A percentile compares a stretch with the other conserved stretches of the same genome.
phyloP scores from a whole-genome alignment of 2,113 vertebrate genomes.

The Anhinga anhinga region DNA sequence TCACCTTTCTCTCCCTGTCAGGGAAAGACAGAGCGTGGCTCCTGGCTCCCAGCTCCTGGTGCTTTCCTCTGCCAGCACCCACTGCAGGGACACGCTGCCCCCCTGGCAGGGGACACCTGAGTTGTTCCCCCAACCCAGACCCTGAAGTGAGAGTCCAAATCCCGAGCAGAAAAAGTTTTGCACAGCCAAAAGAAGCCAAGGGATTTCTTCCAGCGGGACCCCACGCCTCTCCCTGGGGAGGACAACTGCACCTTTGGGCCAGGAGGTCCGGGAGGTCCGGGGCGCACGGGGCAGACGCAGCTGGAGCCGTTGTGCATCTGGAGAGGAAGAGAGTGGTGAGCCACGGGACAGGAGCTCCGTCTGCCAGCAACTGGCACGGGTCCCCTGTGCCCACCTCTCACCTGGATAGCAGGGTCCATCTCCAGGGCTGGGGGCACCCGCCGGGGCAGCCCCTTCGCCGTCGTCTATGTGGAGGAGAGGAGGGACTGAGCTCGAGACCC shows the following conservation, averaged over 20 bases:
- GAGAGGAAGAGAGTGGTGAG: neutral
- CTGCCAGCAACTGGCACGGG: rapidly evolving
- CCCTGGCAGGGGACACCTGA: neutral
- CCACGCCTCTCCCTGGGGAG: rapidly evolving
- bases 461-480: neutral
- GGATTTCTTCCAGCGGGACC: neutral
- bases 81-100: rapidly evolving
- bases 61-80: neutral
- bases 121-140: neutral
- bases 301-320: conserved; percentile 26
- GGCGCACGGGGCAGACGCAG: conserved; percentile 38
- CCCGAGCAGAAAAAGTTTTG: neutral
- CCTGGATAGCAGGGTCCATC: neutral
- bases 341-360: rapidly evolving
- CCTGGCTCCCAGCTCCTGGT: neutral
- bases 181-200: rapidly evolving
- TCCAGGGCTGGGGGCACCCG: neutral
- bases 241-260: conserved; percentile 5
- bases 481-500: neutral
- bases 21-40: neutral
- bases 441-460: neutral
- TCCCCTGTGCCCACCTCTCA: neutral
- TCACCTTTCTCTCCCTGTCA: conserved; percentile 63
- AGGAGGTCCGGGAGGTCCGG: conserved; percentile 15
- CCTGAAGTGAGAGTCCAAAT: neutral